phyloP scores from a whole-genome alignment of 2,888 invertebrate genomes.

The Cantharis flavilabris region DNA sequence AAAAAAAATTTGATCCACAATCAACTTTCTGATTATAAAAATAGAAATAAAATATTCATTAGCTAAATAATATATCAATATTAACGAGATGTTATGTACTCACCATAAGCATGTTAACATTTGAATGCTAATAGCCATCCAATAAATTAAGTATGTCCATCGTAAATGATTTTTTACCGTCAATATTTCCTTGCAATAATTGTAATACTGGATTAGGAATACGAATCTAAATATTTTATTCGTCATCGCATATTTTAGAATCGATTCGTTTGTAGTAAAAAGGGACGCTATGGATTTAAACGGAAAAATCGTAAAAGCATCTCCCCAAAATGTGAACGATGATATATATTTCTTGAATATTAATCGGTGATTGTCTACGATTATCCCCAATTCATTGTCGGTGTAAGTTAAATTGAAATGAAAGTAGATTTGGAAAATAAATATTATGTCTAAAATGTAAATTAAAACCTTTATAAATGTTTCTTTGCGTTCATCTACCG shows the following conservation, averaged over 20 bases:
- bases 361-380: slow-evolving; percentile 24
- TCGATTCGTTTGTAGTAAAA: neutral
- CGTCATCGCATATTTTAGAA: slow-evolving; percentile 8
- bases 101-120: slow-evolving; percentile 18
- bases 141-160: slow-evolving; percentile 30
- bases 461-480: neutral
- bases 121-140: slow-evolving; percentile 14
- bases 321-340: slow-evolving; percentile 34
- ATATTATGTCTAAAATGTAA: slow-evolving; percentile 28
- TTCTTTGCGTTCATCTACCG: neutral
- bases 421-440: slow-evolving; percentile 30
- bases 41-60: too few species aligned
- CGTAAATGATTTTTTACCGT: slow-evolving; percentile 31
- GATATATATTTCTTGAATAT: slow-evolving; percentile 32
- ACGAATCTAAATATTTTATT: slow-evolving; percentile 28
- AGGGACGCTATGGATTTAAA: slow-evolving; percentile 24
- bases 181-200: slow-evolving; percentile 20
- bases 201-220: slow-evolving; percentile 27
- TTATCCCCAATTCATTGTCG: slow-evolving; percentile 33
- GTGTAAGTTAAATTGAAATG: slow-evolving; percentile 34
- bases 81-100: neutral
- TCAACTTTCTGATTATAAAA: too few species aligned
- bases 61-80: too few species aligned
- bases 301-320: slow-evolving; percentile 34
- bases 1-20: too few species aligned